Evolutionary conservation across 2,113 vertebrate genomes (phyloP), one percentile per base, ranked within the genome.

Genomic region (Edolisoma coerulescens): DNA sequence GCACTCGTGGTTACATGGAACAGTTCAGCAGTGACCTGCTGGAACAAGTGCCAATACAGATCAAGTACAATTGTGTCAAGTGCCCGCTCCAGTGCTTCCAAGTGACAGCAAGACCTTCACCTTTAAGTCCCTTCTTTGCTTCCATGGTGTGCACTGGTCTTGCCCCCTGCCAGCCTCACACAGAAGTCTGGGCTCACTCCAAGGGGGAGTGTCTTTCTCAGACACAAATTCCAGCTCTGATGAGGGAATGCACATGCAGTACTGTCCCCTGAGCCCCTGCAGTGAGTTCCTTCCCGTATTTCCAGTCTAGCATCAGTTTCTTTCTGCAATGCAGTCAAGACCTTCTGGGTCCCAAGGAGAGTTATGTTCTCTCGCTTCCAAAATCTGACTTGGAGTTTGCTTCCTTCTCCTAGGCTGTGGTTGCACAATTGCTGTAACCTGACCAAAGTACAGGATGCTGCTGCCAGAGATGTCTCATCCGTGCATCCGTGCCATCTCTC

Each of bases 191-290:
- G 42, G n/a, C 28, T 61, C 12, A 21, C 37, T 73, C 53, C n/a
- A 73, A 44, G 16, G 10, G 5, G 3, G 4, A 74, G 4, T 32
- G 16, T 27, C 39, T 71, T 3, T 1, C 18, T 83, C 32, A 37
- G 56, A 39, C 6, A 9, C 3, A 4, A 61, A 50, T 87, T 95
- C 26, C 50, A 77, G 24, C 21, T 35, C 16, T 0, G 0, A 0
- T 32, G 37, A 67, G 16, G 42, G 37, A 67, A 37, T 1, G 2
- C 47, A 39, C 4, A 12, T 0, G 0, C 22, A 52, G 23, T 35
- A 28, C 24, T 60, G 63, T 59, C 10, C 44, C 10, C 27, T 2
- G 11, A 39, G 60, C 16, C 50, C 49, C 28, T 3, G 11, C 30
- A 52, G 20, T 24, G 56, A 57, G 37, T 35, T 57, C 16, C 18